These are phyloP conservation scores for Pocillopora grandis DNA, from an alignment of 92 coral and sea anemone species.

Conservation along the genomic window DNA sequence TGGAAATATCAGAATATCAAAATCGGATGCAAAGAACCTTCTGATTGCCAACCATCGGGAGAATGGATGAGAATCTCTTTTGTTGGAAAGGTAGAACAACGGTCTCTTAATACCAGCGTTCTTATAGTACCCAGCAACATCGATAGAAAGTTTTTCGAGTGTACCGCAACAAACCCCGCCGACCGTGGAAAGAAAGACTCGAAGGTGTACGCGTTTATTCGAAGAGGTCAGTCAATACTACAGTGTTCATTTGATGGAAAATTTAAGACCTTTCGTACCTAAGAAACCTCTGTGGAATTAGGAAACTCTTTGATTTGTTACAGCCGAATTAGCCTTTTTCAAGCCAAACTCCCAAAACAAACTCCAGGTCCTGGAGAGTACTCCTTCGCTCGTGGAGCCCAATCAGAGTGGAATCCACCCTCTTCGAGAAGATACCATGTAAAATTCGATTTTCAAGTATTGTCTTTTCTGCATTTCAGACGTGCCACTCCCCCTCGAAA, in stretches of 20 bases:
- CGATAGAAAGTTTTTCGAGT: slow-evolving; percentile 49
- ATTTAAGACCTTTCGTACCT: too few species aligned
- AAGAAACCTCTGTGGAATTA: too few species aligned
- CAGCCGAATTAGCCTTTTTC: too few species aligned
- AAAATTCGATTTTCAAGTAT: background rate
- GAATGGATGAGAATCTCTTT: slow-evolving; percentile 36
- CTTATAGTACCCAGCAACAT: slow-evolving; percentile 18
- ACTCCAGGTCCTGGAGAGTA: too few species aligned
- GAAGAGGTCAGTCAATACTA: background rate
- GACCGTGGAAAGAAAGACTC: background rate
- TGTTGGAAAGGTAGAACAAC: slow-evolving; percentile 12
- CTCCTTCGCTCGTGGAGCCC: too few species aligned
- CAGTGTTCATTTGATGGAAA: too few species aligned
- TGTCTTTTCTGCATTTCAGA: slow-evolving; percentile 2
- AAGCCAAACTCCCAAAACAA: too few species aligned
- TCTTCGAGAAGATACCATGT: too few species aligned
- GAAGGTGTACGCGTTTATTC: slow-evolving; percentile 15
- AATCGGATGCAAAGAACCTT: background rate
- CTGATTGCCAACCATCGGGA: slow-evolving; percentile 21
- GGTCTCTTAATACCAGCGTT: slow-evolving; percentile 16
- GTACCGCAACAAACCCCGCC: slow-evolving; percentile 48
- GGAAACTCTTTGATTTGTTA: too few species aligned
- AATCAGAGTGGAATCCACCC: too few species aligned
- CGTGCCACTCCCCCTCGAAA: background rate
- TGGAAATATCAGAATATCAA: slow-evolving; percentile 68